Evolutionary conservation across 2,797 vertebrate genomes (phyloP).

Genomic region (Morus bassanus): DNA sequence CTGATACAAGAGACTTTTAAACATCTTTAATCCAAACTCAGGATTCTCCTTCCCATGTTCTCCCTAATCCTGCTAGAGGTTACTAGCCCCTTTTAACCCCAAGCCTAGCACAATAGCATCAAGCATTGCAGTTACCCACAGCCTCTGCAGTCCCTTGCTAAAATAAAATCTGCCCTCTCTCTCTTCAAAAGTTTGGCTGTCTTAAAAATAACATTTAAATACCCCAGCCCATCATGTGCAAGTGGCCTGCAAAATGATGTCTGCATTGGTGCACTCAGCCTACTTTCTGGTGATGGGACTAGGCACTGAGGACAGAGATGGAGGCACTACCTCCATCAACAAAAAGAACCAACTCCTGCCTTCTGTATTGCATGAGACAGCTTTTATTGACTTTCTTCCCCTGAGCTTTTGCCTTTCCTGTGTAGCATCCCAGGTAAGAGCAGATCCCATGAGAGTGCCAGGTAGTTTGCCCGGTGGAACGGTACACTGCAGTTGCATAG

Average conservation of each 20-base stretch:
- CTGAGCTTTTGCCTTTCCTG: neutral
- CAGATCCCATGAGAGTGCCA: neutral
- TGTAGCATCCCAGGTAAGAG: neutral
- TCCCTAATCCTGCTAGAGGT: neutral
- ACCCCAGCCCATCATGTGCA: neutral
- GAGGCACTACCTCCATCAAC: neutral
- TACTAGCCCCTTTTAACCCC: neutral
- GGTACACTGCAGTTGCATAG: neutral
- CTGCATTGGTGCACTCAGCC: neutral
- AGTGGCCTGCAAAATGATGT: neutral
- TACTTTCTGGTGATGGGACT: neutral
- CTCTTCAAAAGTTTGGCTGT: neutral
- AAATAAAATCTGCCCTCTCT: neutral
- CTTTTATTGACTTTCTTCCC: neutral
- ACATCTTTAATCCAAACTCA: constrained; percentile 43
- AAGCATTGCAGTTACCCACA: neutral
- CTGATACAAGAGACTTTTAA: constrained; percentile 41
- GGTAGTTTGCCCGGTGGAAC: neutral
- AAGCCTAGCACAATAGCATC: neutral
- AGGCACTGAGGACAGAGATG: neutral
- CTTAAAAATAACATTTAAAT: neutral
- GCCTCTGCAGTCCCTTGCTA: neutral
- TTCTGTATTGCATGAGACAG: neutral
- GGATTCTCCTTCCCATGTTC: constrained; percentile 10
- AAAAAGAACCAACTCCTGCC: neutral